Evolutionary conservation across 35 echinoderm and acorn worm genomes (phyloP).

Genomic region (Anneissia japonica): DNA sequence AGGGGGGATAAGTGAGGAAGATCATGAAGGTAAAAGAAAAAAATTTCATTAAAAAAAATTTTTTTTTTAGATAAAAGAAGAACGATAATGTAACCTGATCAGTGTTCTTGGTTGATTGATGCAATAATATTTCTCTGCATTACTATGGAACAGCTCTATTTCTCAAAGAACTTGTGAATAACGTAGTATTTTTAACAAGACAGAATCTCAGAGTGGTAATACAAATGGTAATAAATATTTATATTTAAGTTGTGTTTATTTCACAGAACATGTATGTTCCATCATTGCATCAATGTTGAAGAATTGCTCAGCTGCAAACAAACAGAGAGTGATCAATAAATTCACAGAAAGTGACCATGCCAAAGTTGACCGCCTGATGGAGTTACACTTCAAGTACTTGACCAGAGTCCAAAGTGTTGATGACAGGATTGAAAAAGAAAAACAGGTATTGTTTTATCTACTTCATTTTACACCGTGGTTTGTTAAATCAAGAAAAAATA

Average conservation of each 20-base stretch:
- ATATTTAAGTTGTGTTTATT: background rate
- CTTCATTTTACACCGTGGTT: no score
- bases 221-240: background rate
- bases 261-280: slow-evolving; percentile 76
- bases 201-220: no score
- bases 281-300: slow-evolving; percentile 80
- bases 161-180: no score
- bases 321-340: slow-evolving; percentile 72
- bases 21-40: slow-evolving; percentile 75
- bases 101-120: no score
- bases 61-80: no score
- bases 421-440: slow-evolving; percentile 86
- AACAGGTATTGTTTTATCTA: slow-evolving; percentile 66
- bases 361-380: slow-evolving; percentile 88
- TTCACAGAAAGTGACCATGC: slow-evolving; percentile 85
- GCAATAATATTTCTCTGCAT: no score
- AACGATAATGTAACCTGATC: no score
- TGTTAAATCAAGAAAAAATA: no score
- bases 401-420: slow-evolving; percentile 73
- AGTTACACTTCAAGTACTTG: slow-evolving; percentile 86
- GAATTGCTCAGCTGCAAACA: slow-evolving; percentile 54
- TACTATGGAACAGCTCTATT: no score
- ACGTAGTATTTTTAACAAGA: no score
- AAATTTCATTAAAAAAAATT: no score
- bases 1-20: slow-evolving; percentile 48